These are phyloP conservation scores for Venustaconcha ellipsiformis DNA, from an alignment of 1,140 invertebrate genomes.

Conservation along the genomic window DNA sequence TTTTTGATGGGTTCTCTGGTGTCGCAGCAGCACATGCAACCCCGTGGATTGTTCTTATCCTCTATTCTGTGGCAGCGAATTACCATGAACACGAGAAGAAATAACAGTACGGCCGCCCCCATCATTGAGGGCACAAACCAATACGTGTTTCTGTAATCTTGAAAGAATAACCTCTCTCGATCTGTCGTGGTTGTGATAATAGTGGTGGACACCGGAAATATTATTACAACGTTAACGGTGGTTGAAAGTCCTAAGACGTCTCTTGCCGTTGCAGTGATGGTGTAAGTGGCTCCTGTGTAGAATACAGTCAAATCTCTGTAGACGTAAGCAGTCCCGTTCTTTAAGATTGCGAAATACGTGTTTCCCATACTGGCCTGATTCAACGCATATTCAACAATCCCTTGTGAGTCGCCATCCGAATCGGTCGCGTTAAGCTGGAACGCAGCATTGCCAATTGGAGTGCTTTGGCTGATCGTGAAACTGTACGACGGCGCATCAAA, in stretches of 20 bases:
- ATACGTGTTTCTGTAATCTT: too few species aligned
- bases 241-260: constrained; percentile 14
- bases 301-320: constrained; percentile 9
- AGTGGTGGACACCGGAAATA: too few species aligned
- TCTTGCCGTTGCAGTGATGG: constrained; percentile 18
- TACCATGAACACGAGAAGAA: too few species aligned
- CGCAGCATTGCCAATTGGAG: neutral
- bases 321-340: constrained; percentile 16
- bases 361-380: constrained; percentile 6
- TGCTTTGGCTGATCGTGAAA: constrained; percentile 7
- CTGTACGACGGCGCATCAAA: constrained; percentile 10
- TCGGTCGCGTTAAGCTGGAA: constrained; percentile 21
- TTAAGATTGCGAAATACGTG: constrained; percentile 5
- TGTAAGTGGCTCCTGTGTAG: constrained; percentile 6
- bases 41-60: too few species aligned
- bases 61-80: too few species aligned
- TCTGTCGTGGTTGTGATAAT: too few species aligned
- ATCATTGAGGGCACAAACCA: too few species aligned
- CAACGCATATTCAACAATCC: neutral
- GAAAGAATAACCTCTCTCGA: too few species aligned
- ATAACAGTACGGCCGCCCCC: too few species aligned
- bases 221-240: neutral
- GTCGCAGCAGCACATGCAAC: too few species aligned
- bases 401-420: constrained; percentile 3
- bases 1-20: too few species aligned